Evolutionary conservation across 92 coral and sea anemone genomes (phyloP), one percentile per base, ranked within the genome.

Genomic region (Metridium senile): DNA sequence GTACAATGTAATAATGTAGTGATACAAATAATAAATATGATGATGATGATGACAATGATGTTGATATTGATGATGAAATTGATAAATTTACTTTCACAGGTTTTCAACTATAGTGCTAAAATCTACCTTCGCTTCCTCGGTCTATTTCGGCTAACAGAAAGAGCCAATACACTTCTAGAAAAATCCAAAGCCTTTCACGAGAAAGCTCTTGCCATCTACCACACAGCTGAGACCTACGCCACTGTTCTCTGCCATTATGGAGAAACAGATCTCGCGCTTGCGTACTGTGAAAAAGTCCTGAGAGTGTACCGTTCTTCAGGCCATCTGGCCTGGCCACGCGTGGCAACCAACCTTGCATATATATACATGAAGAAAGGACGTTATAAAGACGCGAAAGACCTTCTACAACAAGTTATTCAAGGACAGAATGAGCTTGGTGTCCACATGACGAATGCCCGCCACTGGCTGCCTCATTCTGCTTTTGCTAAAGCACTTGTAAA

Each of bases 271-370:
- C 56, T 68, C 54, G 98, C 93, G 26, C 77, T 74, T 31, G 83
- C 77, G 28, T 72, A 71, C 78, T 90, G 94, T 33, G 64, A 62
- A 43, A 71, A 69, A 32, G 98, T 97, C 26, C 80, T 84, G 8
- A 61, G 86, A 19, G 79, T 93, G 2, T 91, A 88, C 33, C 85
- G 93, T 47, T 65, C 74, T 29, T 86, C 97, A 0, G 89, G 91
- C 0, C 97, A 91, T 62, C 77, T 85, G 39, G 91, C 97, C 57
- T 89, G 91, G 89, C 97, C 93, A 9, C 93, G 97, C 34, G 90
- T 88, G 53, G 87, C 85, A 67, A 91, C 97, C 26, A 85, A 67
- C 74, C 76, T 91, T 57, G 94, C 98, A 2, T 91, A 86, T 62
- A 80, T 91, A 17, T 74, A 78, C 53, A 79, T 94, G 25, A 82